Conservation (phyloP, 2,797 vertebrate genomes). For the Hapalemur alaotrensis region DNA sequence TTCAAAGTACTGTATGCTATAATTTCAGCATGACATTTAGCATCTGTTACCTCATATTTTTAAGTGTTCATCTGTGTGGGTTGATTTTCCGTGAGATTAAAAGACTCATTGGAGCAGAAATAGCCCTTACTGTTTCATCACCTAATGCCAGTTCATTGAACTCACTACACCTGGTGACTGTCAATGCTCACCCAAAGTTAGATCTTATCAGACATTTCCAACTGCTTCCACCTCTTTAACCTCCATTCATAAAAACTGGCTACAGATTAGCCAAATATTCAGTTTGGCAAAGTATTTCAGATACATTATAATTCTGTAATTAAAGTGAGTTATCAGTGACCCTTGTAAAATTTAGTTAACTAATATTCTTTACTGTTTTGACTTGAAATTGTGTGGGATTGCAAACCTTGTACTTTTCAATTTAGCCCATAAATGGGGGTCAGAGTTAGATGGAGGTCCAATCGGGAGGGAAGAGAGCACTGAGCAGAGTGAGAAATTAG, state of each 20-base stretch:
- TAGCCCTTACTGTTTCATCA: not conserved
- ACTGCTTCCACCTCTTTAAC: not conserved
- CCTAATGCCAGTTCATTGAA: not conserved
- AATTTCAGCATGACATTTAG: constrained; percentile 59
- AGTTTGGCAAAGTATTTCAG: not conserved
- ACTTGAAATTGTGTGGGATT: not conserved
- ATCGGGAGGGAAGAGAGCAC: not conserved
- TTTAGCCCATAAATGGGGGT: not conserved
- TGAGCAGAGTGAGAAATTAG: not conserved
- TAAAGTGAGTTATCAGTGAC: not conserved
- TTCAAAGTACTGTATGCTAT: constrained; percentile 24
- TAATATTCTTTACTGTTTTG: not conserved
- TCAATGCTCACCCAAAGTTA: not conserved
- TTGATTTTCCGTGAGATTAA: constrained; percentile 51
- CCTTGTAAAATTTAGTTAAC: not conserved
- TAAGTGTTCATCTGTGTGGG: constrained; percentile 27
- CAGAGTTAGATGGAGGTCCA: not conserved
- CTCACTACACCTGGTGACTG: not conserved
- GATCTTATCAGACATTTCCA: not conserved
- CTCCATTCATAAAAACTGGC: not conserved
- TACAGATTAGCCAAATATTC: not conserved
- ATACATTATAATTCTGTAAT: not conserved
- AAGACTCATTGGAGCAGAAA: not conserved
- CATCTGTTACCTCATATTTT: constrained; percentile 54
- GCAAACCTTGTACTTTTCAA: not conserved